Evolutionary conservation across 2,888 invertebrate genomes (phyloP).

Genomic region (Dichetophora obliterata): DNA sequence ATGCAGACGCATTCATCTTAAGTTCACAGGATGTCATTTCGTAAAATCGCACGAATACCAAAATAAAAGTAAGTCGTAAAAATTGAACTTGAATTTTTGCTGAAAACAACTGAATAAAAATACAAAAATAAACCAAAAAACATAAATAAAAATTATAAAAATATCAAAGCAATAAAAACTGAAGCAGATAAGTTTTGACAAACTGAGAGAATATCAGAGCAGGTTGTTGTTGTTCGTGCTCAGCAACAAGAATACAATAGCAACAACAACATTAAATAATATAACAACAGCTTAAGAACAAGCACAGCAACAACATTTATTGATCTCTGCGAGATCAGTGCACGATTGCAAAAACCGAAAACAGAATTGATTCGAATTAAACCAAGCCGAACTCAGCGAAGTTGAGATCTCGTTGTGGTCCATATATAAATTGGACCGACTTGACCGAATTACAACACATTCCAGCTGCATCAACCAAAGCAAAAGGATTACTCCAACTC

Average conservation of each 20-base stretch:
- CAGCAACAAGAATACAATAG: conserved; percentile 11
- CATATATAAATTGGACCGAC: conserved; percentile 52
- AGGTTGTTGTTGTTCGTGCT: background rate
- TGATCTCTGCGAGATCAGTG: conserved; percentile 26
- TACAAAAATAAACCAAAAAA: background rate
- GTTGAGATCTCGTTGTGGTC: conserved; percentile 26
- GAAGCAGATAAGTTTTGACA: background rate
- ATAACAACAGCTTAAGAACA: background rate
- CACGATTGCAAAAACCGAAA: conserved; percentile 21
- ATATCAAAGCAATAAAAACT: conserved; percentile 7
- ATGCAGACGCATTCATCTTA: background rate
- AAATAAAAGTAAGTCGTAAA: conserved; percentile 10
- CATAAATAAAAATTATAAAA: background rate
- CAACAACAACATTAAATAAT: background rate
- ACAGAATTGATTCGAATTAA: conserved; percentile 14
- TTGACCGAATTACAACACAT: conserved; percentile 58
- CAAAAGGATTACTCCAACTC: conserved; percentile 58
- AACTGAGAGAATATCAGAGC: conserved; percentile 24
- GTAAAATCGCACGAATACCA: background rate
- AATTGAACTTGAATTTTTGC: conserved; percentile 23
- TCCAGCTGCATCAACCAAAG: conserved; percentile 66
- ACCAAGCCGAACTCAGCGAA: conserved; percentile 35
- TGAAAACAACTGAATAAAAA: background rate
- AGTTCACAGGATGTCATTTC: conserved; percentile 29
- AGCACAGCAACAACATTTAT: conserved; percentile 33